These are phyloP conservation scores for Anableps anableps DNA, from an alignment of 2,797 vertebrate species.

Conservation along the genomic window DNA sequence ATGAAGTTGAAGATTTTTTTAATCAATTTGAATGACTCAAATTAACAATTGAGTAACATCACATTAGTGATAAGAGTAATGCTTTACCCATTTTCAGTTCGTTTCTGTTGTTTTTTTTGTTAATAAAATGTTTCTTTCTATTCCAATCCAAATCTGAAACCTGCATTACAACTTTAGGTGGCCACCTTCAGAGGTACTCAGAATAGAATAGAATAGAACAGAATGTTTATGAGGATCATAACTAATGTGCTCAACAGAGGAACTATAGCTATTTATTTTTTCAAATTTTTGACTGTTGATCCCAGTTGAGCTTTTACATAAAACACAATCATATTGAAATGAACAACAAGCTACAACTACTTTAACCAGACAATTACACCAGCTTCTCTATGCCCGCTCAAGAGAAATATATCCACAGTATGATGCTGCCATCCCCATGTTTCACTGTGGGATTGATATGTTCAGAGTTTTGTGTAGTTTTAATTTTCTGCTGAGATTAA, in stretches of 20 bases:
- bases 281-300: neutral
- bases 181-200: neutral
- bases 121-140: slow-evolving; percentile 22
- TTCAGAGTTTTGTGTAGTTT: neutral
- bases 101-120: slow-evolving; percentile 1
- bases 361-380: neutral
- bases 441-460: neutral
- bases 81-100: slow-evolving; percentile 49
- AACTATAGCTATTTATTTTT: neutral
- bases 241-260: neutral
- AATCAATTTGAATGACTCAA: slow-evolving; percentile 51
- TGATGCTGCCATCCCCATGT: neutral
- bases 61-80: slow-evolving; percentile 34
- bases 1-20: slow-evolving; percentile 57
- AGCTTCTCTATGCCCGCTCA: neutral
- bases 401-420: neutral
- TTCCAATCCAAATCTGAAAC: neutral
- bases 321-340: neutral
- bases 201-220: neutral
- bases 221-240: neutral
- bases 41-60: slow-evolving; percentile 55
- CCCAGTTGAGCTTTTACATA: neutral
- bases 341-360: neutral
- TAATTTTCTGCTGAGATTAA: neutral
- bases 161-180: neutral